Evolutionary conservation across 2,797 vertebrate genomes (phyloP).

Genomic region (Erethizon dorsatum): DNA sequence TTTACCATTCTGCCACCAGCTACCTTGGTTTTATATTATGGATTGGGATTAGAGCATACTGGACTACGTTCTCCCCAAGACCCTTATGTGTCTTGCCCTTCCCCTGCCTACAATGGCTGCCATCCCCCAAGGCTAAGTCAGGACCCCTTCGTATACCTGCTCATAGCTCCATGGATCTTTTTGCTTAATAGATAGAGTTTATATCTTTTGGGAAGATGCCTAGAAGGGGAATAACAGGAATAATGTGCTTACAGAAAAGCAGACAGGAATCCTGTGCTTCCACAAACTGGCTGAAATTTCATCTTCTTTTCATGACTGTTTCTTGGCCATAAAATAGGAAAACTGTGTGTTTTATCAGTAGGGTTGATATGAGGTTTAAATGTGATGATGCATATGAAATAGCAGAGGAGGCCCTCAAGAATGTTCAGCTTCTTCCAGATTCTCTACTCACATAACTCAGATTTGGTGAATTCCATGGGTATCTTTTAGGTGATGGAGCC

Average conservation of each 20-base stretch:
- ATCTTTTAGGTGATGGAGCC: not conserved
- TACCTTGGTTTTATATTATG: not conserved
- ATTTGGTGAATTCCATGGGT: not conserved
- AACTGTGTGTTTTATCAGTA: not conserved
- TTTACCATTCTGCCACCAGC: not conserved
- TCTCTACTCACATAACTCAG: not conserved
- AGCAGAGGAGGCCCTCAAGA: not conserved
- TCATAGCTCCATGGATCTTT: not conserved
- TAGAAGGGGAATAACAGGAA: not conserved
- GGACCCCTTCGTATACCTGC: not conserved
- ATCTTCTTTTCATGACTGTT: not conserved
- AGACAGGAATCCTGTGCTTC: not conserved
- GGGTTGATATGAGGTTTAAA: not conserved
- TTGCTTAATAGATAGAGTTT: not conserved
- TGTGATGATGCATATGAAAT: not conserved
- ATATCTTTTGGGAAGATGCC: not conserved
- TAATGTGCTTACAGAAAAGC: not conserved
- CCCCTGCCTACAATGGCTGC: not conserved
- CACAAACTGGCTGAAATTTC: fast-evolving
- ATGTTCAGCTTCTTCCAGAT: not conserved
- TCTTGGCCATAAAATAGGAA: not conserved
- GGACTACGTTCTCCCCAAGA: not conserved
- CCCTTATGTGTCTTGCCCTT: not conserved
- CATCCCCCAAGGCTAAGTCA: not conserved
- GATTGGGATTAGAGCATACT: not conserved